phyloP scores from a whole-genome alignment of 2,113 vertebrate species.

The Pyxicephalus adspersus region DNA sequence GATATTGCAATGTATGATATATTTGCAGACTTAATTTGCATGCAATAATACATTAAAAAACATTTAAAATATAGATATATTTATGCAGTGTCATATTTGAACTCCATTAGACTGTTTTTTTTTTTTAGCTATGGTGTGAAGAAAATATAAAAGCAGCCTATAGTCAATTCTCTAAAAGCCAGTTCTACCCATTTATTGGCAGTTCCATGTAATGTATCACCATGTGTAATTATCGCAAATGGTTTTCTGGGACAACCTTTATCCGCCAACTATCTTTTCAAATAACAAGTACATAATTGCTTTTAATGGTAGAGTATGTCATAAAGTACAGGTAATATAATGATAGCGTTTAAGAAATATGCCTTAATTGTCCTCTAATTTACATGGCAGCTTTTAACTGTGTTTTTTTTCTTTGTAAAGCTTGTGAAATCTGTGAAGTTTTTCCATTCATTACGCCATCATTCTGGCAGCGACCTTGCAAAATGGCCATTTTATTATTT shows the following conservation, averaged over 20 bases:
- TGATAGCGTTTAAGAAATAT: constrained; percentile 28
- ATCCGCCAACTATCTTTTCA: constrained; percentile 35
- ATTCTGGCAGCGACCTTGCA: not conserved
- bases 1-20: too few species aligned
- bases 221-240: constrained; percentile 46
- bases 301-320: constrained; percentile 48
- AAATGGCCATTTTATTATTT: not conserved
- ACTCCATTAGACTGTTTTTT: not conserved
- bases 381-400: constrained; percentile 17
- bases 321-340: constrained; percentile 29
- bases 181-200: not conserved
- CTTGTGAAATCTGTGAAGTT: not conserved
- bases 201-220: not conserved
- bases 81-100: not conserved
- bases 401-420: constrained; percentile 40
- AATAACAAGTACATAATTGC: constrained; percentile 40
- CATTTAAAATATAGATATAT: not conserved
- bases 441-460: not conserved
- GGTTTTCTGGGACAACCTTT: constrained; percentile 16
- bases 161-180: constrained; percentile 22
- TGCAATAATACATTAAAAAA: not conserved
- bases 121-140: not conserved
- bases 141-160: constrained; percentile 1
- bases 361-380: constrained; percentile 31
- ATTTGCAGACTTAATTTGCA: too few species aligned